A percentile compares a stretch with the other conserved stretches of the same genome.
Conservation (phyloP, 1,140 invertebrate genomes). For the Drosophila repletoides region DNA sequence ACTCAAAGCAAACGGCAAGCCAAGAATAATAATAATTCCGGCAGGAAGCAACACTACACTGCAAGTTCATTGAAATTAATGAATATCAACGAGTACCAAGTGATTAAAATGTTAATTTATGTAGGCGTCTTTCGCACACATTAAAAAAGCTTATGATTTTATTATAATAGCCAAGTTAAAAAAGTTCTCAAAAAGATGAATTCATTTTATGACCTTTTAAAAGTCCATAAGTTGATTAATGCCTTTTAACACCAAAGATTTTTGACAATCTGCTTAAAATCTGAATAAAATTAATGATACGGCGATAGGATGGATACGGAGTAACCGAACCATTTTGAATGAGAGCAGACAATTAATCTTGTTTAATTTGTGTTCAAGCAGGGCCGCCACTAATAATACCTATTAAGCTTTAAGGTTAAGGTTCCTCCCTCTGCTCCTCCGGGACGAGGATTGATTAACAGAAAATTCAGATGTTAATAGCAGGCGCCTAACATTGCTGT, state of each 20-base stretch:
- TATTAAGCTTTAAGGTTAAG: constrained; percentile 29
- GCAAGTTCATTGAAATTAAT: constrained; percentile 70
- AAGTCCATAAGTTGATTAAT: constrained; percentile 48
- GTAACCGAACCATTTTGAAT: constrained; percentile 58
- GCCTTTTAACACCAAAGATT: constrained; percentile 18
- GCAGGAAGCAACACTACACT: constrained; percentile 22
- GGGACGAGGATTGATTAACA: constrained; percentile 1
- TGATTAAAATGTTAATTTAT: constrained; percentile 23
- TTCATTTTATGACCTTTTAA: constrained; percentile 26
- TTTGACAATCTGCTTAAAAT: constrained; percentile 23
- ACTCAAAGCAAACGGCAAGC: constrained; percentile 39
- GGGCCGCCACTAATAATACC: constrained; percentile 31
- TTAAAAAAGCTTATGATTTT: constrained; percentile 32
- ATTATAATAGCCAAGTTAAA: constrained; percentile 1
- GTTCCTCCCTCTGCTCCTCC: no score
- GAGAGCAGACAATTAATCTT: constrained; percentile 72
- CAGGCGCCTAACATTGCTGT: background rate
- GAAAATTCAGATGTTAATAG: constrained; percentile 25
- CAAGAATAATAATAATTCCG: constrained; percentile 27
- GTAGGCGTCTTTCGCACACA: background rate
- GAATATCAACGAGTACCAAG: constrained; percentile 38
- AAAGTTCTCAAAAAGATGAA: constrained; percentile 32
- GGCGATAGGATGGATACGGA: no score
- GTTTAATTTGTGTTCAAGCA: constrained; percentile 45
- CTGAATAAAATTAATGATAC: constrained; percentile 67